Conservation (phyloP, 2,888 invertebrate genomes). For the Marasmarcha lunaedactyla region DNA sequence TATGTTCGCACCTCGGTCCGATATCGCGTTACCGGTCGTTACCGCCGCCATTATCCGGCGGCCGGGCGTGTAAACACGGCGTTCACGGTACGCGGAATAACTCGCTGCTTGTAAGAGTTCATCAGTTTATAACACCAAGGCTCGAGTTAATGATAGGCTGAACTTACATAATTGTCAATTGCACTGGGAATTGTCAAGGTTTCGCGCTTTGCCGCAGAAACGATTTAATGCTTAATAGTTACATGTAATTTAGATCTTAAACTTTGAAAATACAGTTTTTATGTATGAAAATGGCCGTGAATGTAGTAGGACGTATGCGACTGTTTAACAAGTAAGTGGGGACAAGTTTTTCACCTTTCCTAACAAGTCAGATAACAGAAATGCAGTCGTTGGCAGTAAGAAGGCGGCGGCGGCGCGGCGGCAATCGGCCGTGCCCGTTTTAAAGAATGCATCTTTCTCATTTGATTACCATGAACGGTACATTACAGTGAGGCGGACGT, state of each 20-base stretch:
- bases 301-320: no score
- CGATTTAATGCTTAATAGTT: no score
- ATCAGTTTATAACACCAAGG: no score
- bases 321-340: no score
- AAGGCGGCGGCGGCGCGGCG: neutral
- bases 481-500: neutral
- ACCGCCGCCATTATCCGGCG: constrained; percentile 19
- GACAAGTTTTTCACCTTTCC: neutral
- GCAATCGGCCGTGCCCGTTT: neutral
- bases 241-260: no score
- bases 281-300: no score
- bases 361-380: neutral
- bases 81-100: constrained; percentile 11
- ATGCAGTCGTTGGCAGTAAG: neutral
- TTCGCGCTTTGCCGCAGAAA: no score
- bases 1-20: constrained; percentile 30
- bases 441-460: neutral
- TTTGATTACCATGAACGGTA: constrained; percentile 1
- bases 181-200: no score
- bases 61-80: constrained; percentile 6
- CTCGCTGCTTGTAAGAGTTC: neutral
- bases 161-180: no score
- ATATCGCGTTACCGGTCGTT: constrained; percentile 32
- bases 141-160: no score
- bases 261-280: no score